These are phyloP conservation scores for Amaurobius ferox DNA, from an alignment of 2,888 invertebrate species.

Conservation along the genomic window DNA sequence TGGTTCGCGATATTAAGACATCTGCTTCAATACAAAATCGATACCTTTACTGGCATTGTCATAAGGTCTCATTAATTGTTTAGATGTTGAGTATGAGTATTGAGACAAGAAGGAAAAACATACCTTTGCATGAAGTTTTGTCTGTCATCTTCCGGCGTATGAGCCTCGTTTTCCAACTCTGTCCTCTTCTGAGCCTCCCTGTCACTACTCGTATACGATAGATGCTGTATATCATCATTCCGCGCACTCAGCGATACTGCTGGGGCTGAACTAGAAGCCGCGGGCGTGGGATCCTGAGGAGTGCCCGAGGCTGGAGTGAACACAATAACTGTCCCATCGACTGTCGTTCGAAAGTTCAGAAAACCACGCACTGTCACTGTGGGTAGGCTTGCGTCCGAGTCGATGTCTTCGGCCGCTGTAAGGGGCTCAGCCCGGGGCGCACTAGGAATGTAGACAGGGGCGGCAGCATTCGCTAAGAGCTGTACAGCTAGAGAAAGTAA, in stretches of 20 bases:
- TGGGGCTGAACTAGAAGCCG: conserved; percentile 4
- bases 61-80: too few species aligned
- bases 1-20: too few species aligned
- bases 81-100: too few species aligned
- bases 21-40: too few species aligned
- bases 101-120: too few species aligned
- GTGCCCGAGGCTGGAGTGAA: conserved; percentile 84
- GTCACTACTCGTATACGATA: conserved; percentile 34
- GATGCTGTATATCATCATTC: conserved; percentile 54
- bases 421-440: conserved; percentile 46
- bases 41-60: too few species aligned
- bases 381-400: conserved; percentile 79
- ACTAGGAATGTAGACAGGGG: conserved; percentile 67
- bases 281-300: conserved; percentile 32
- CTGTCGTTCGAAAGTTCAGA: conserved; percentile 94
- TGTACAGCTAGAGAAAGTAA: conserved; percentile 18
- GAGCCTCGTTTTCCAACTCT: conserved; percentile 62
- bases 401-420: conserved; percentile 76
- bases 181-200: conserved; percentile 21
- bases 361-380: conserved; percentile 96
- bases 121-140: conserved; percentile 57
- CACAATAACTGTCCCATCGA: conserved; percentile 95
- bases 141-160: conserved; percentile 66
- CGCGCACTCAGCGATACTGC: conserved; percentile 30
- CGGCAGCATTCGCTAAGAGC: conserved; percentile 27